phyloP scores from a whole-genome alignment of 2,888 invertebrate genomes.

The Tortrix viridana region DNA sequence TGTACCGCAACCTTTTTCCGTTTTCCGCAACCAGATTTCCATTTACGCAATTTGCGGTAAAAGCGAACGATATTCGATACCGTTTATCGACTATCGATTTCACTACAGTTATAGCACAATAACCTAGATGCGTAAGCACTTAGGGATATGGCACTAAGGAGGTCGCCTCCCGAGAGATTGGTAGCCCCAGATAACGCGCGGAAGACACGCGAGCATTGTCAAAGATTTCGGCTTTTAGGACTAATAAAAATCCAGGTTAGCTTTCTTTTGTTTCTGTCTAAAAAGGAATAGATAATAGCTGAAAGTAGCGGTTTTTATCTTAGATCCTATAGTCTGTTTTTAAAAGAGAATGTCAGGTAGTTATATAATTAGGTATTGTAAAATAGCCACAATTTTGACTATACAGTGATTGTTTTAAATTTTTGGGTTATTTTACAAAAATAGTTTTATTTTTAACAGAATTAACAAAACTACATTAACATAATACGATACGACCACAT shows the following conservation, averaged over 20 bases:
- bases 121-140: conserved; percentile 77
- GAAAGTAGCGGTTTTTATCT: too few species aligned
- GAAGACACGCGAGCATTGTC: conserved; percentile 68
- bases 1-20: conserved; percentile 32
- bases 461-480: too few species aligned
- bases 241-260: conserved; percentile 3
- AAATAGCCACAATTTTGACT: too few species aligned
- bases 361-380: too few species aligned
- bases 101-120: conserved; percentile 65
- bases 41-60: conserved; percentile 68
- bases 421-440: too few species aligned
- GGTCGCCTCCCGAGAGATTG: conserved; percentile 73
- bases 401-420: too few species aligned
- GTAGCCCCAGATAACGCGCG: conserved; percentile 62
- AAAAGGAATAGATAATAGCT: background rate
- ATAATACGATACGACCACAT: too few species aligned
- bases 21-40: conserved; percentile 56
- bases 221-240: conserved; percentile 54
- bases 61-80: conserved; percentile 61
- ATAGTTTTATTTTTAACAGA: too few species aligned
- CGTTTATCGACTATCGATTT: conserved; percentile 60
- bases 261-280: background rate
- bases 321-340: too few species aligned
- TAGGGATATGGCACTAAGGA: conserved; percentile 69
- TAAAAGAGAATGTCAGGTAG: too few species aligned